Evolutionary conservation across 2,797 vertebrate genomes (phyloP).

Genomic region (Acropternis orthonyx): DNA sequence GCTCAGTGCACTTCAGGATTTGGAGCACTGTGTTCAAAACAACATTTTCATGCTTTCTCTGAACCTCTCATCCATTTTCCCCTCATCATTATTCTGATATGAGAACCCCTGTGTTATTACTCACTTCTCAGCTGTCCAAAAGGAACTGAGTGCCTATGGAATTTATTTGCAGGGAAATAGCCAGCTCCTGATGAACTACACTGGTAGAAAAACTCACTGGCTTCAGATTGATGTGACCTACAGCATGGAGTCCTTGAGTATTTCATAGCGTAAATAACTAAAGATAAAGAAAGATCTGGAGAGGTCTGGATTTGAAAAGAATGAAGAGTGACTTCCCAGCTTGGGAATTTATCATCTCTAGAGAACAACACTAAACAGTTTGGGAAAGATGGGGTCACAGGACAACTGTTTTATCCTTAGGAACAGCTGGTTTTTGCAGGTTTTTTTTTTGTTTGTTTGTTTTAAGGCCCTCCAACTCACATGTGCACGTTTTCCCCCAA

Average conservation of each 20-base stretch:
- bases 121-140: not conserved
- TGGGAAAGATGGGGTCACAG: not conserved
- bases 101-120: not conserved
- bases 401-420: not conserved
- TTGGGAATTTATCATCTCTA: not conserved
- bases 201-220: not conserved
- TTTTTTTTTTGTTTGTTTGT: too few relatives aligned
- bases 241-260: not conserved
- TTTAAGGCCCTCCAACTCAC: not conserved
- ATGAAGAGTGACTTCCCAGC: not conserved
- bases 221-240: not conserved
- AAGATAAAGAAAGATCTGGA: not conserved
- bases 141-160: not conserved
- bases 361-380: not conserved
- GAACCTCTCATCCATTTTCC: not conserved
- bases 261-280: slow-evolving; percentile 10
- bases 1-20: not conserved
- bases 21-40: not conserved
- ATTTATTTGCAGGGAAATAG: slow-evolving; percentile 3
- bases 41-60: not conserved
- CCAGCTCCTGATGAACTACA: not conserved
- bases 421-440: not conserved
- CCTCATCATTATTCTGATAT: not conserved
- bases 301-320: not conserved
- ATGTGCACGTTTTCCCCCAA: not conserved